Evolutionary conservation across 2,888 invertebrate species (phyloP).

Genomic region (Dendrolimus pini): DNA sequence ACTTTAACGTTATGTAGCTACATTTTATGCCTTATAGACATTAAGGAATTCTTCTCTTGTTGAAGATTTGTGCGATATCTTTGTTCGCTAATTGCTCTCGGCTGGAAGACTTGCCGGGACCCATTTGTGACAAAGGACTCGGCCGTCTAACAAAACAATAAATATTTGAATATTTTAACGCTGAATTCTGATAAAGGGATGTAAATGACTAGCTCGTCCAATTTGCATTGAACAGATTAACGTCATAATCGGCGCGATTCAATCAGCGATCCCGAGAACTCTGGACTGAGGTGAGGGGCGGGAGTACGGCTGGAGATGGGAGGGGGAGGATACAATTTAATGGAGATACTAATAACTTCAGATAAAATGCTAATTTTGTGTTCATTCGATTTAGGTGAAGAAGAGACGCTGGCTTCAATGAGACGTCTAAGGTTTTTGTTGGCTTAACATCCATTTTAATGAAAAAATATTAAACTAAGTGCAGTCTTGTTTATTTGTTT

Average conservation of each 20-base stretch:
- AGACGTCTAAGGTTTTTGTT: not conserved
- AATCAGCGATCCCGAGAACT: constrained; percentile 65
- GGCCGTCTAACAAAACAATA: constrained; percentile 50
- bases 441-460: no score
- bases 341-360: constrained; percentile 65
- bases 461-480: no score
- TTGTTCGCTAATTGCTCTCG: constrained; percentile 9
- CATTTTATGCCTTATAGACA: no score
- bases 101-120: not conserved
- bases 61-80: not conserved
- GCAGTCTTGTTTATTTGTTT: no score
- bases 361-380: constrained; percentile 76
- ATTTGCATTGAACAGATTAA: constrained; percentile 76
- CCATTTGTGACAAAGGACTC: constrained; percentile 14
- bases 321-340: constrained; percentile 34
- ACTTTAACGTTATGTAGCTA: no score
- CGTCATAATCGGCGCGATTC: constrained; percentile 74
- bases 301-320: constrained; percentile 16
- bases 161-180: constrained; percentile 69
- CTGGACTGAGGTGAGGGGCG: constrained; percentile 44
- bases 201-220: constrained; percentile 71
- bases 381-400: constrained; percentile 67
- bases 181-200: constrained; percentile 67
- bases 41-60: not conserved
- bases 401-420: constrained; percentile 38